Evolutionary conservation across 2,888 invertebrate genomes (phyloP), one percentile per base, ranked within the genome.

Genomic region (Selenia dentaria): DNA sequence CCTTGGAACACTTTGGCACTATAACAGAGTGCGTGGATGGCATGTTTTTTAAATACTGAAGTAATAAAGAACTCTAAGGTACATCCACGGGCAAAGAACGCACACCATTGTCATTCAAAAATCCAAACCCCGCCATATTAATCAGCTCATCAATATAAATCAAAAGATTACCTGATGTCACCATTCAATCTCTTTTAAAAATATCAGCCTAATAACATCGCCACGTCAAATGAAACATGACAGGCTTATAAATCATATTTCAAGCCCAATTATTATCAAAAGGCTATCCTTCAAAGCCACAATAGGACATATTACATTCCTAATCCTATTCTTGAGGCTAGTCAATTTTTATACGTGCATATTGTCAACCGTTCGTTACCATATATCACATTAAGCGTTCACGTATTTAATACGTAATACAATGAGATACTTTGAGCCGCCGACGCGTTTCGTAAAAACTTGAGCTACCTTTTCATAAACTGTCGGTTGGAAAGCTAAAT

Each of bases 211-310:
- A 59, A 67, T 72, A 67, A 62, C 60, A 67, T 58, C 22, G 34
- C 36, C 31, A 27, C 51, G 54, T 50, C 61, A 18, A 40, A 47
- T 27, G 58, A 44, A 58, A 67, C 69, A 62, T 71, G 79, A 81
- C 81, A 74, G 51, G 65, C 68, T 43, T 75, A 76, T 87, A 84
- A 87, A 87, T 87, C 86, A 88, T 84, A 81, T 74, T 75, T 69
- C 79, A 74, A 76, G 69, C 70, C 67, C 81, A 82, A 83, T 87
- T 76, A 81, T 77, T 79, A 85, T 85, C 79, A 85, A 83, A 82
- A 74, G 72, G 62, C 71, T 76, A 81, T 79, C 70, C 69, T 74
- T 79, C 76, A 79, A 70, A 66, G 47, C 38, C 60, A 79, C 79
- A 79, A 79, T 76, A 49, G 66, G 62, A 71, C 71, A 69, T 61